phyloP scores from a whole-genome alignment of 2,797 vertebrate genomes.

The Pangasius djambal region DNA sequence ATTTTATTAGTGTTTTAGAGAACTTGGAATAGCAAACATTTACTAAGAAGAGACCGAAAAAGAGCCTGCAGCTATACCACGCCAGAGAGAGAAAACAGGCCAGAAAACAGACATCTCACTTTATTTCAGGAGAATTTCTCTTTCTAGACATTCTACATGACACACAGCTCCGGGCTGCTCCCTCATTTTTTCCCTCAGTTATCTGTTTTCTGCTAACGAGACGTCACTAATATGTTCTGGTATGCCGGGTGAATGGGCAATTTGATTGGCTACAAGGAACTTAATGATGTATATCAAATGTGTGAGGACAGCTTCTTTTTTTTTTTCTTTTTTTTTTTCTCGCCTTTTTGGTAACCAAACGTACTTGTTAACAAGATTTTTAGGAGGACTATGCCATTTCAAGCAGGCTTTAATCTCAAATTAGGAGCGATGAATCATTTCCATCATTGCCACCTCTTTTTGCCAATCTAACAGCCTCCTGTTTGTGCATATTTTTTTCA shows the following conservation, averaged over 20 bases:
- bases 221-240: slow-evolving; percentile 83
- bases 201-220: slow-evolving; percentile 82
- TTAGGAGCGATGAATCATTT: slow-evolving; percentile 69
- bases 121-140: slow-evolving; percentile 68
- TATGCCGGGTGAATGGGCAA: slow-evolving; percentile 77
- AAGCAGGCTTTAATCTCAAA: slow-evolving; percentile 71
- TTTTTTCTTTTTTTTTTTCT: background rate
- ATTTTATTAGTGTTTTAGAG: background rate
- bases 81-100: slow-evolving; percentile 49
- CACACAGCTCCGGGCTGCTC: slow-evolving; percentile 72
- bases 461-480: slow-evolving; percentile 70
- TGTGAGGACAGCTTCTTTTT: slow-evolving; percentile 71
- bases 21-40: background rate
- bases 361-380: slow-evolving; percentile 77
- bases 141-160: slow-evolving; percentile 69
- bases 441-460: slow-evolving; percentile 68
- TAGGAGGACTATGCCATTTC: slow-evolving; percentile 72
- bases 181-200: slow-evolving; percentile 75
- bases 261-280: slow-evolving; percentile 77
- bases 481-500: slow-evolving; percentile 60
- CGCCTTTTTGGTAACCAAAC: slow-evolving; percentile 72
- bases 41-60: slow-evolving; percentile 8
- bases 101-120: slow-evolving; percentile 41
- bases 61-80: slow-evolving; percentile 26
- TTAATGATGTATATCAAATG: slow-evolving; percentile 84